Evolutionary conservation across 1,140 invertebrate genomes (phyloP).

Genomic region (Drosophila navojoa): DNA sequence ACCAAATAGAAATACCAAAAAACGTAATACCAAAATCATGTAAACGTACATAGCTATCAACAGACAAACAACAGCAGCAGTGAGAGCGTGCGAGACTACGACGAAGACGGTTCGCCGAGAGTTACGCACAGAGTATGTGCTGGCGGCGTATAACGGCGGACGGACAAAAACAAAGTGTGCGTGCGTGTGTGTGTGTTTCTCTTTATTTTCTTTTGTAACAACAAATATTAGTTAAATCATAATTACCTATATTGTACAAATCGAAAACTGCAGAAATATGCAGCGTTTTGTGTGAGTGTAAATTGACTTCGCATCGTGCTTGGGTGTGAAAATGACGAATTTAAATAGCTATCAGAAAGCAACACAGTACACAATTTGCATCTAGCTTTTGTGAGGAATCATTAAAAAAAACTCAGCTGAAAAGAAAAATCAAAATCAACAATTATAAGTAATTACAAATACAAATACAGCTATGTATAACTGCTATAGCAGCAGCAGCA

Average conservation of each 20-base stretch:
- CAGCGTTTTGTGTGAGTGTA: conserved; percentile 36
- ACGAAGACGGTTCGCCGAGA: conserved; percentile 48
- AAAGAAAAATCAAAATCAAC: conserved; percentile 37
- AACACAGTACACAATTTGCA: conserved; percentile 32
- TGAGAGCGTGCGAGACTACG: conserved; percentile 43
- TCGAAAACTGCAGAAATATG: conserved; percentile 20
- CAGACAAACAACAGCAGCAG: conserved; percentile 15
- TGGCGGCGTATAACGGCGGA: conserved; percentile 47
- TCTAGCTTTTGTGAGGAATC: conserved; percentile 20
- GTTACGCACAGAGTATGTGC: conserved; percentile 51
- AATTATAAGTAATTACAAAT: conserved; percentile 44
- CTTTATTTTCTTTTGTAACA: conserved; percentile 29
- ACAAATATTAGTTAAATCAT: conserved; percentile 45
- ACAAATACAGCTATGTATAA: conserved; percentile 38
- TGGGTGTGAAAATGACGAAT: conserved; percentile 40
- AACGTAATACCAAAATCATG: conserved; percentile 8
- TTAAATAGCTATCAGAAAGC: conserved; percentile 23
- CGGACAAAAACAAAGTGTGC: conserved; percentile 44
- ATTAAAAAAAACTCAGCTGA: conserved; percentile 25
- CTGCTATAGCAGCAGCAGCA: conserved; percentile 36
- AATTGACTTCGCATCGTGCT: conserved; percentile 30
- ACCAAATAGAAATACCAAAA: conserved; percentile 8
- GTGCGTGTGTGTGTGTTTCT: conserved; percentile 32
- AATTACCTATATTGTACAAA: conserved; percentile 34
- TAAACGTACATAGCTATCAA: conserved; percentile 22